phyloP scores from a whole-genome alignment of 2,888 invertebrate species.

The Heliconius hortense region DNA sequence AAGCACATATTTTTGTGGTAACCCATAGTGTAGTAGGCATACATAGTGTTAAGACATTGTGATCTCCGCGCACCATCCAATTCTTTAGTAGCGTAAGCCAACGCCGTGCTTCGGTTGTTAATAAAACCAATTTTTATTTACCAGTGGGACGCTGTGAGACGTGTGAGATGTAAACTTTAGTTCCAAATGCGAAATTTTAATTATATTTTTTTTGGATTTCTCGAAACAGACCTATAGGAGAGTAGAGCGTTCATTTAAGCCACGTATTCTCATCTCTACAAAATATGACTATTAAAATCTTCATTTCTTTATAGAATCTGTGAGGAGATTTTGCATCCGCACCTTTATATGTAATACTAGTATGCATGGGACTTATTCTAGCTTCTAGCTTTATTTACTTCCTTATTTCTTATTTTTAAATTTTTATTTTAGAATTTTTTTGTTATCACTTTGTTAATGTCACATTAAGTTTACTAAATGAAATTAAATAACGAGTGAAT shows the following conservation, averaged over 20 bases:
- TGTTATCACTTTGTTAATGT: background rate
- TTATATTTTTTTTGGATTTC: too few relatives aligned
- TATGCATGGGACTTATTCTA: background rate
- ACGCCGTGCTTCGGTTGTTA: background rate
- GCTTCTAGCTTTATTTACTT: background rate
- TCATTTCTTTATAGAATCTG: conserved; percentile 71
- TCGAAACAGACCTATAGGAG: conserved; percentile 53
- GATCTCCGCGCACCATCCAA: background rate
- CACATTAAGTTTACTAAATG: too few relatives aligned
- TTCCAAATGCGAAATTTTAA: conserved; percentile 45
- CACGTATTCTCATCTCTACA: conserved; percentile 66
- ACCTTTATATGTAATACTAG: background rate
- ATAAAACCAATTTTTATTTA: too few relatives aligned
- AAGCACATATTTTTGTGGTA: too few relatives aligned
- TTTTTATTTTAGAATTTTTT: background rate
- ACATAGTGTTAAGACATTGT: background rate
- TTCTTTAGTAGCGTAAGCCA: background rate
- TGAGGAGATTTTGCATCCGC: conserved; percentile 48
- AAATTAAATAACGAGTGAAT: too few relatives aligned
- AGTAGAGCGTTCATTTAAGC: conserved; percentile 60
- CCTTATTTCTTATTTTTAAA: background rate
- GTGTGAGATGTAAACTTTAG: too few relatives aligned
- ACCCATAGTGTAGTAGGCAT: too few relatives aligned
- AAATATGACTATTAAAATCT: conserved; percentile 79
- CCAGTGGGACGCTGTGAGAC: too few relatives aligned